Base-by-base conservation (phyloP, 2,113 vertebrate genomes). In the Misgurnus anguillicaudatus region DNA sequence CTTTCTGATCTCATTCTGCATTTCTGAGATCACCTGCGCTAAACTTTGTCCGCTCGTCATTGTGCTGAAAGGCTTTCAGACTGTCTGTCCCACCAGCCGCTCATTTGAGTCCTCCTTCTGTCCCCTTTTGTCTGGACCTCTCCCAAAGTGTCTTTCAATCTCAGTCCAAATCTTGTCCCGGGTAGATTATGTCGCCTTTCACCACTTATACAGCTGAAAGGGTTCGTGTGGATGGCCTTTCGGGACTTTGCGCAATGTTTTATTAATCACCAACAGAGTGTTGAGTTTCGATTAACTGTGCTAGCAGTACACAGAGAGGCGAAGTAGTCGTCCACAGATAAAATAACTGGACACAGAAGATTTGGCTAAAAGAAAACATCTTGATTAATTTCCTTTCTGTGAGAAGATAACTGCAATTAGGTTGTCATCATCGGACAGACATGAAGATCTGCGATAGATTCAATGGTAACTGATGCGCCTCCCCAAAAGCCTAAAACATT, bases 1-100 rank as follows among this genome's bases (percentile, higher is more conserved):
- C 81, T 90, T 93, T 82, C 91, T 89, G 86, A 98, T 97, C 5
- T 96, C 94, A 3, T 91, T 91, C 1, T 53, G 90, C 95, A 98
- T 94, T 87, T 96, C 93, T 80, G 87, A 89, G 89, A 98, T 93
- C 66, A 96, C 82, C 78, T 88, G 89, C n/a, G 93, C 83, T 17
- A 98, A 91, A 75, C 92, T 90, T 1, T 58, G 9, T 38, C 90
- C 92, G 16, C 90, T 89, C 72, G 96, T 96, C 96, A 96, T 97
- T 63, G 80, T 76, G 72, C 84, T 66, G 72, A 60, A 83, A 83
- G 68, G 16, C 70, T 58, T 42, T 31, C 63, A 62, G 51, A 39
- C 63, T 31, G 31, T 78, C 51, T 19, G 51, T 62, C 76, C 47
- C 36, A 13, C 10, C 13, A 21, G 48, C 39, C 14, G 7, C 53